Conservation (phyloP, 2,113 vertebrate genomes). For the Silurus glanis region DNA sequence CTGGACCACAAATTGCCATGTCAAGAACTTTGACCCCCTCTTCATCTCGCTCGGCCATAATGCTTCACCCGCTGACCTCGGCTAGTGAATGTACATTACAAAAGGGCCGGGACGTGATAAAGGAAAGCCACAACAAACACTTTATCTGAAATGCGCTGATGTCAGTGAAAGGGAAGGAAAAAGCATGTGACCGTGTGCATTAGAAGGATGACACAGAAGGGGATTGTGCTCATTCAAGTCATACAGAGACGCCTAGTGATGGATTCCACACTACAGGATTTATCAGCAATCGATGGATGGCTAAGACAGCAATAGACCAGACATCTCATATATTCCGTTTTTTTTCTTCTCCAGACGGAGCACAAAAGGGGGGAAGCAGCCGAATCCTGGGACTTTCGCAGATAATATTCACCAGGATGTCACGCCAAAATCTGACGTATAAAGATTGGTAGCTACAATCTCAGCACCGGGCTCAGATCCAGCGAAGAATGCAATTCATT, state of each 20-base stretch:
- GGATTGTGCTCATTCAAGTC: slow-evolving; percentile 36
- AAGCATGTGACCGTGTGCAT: slow-evolving; percentile 22
- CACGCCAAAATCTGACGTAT: slow-evolving; percentile 37
- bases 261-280: slow-evolving; percentile 39
- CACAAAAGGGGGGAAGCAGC: slow-evolving; percentile 30
- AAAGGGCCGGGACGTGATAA: slow-evolving; percentile 42
- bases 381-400: slow-evolving; percentile 42
- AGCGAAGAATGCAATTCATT: slow-evolving; percentile 44
- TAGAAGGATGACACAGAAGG: slow-evolving; percentile 21
- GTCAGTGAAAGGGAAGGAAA: slow-evolving; percentile 12
- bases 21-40: slow-evolving; percentile 79
- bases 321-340: slow-evolving; percentile 43
- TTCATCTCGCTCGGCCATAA: slow-evolving; percentile 68
- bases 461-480: slow-evolving; percentile 36
- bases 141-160: slow-evolving; percentile 29
- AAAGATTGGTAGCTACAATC: slow-evolving; percentile 47
- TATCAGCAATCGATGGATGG: slow-evolving; percentile 48
- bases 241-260: slow-evolving; percentile 36
- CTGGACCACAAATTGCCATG: slow-evolving; percentile 85
- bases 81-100: slow-evolving; percentile 53
- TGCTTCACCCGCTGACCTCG: slow-evolving; percentile 72
- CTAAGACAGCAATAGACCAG: slow-evolving; percentile 41
- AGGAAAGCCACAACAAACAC: slow-evolving; percentile 29
- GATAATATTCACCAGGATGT: slow-evolving; percentile 47
- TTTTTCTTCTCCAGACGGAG: not conserved